Conservation (phyloP, 2,888 invertebrate genomes). For the Stictocephala bisonia region DNA sequence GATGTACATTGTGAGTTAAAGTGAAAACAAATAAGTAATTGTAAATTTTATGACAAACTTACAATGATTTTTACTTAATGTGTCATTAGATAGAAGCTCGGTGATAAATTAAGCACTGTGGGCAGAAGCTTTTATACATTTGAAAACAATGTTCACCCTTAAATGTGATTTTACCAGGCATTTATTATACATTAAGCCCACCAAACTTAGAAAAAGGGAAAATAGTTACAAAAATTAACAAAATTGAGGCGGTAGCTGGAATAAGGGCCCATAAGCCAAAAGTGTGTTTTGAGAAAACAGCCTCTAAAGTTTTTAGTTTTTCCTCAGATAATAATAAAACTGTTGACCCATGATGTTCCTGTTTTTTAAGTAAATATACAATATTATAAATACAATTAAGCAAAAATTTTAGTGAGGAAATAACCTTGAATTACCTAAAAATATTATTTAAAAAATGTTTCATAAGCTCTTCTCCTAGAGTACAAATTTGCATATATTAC, state of each 20-base stretch:
- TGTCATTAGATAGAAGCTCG: too few relatives aligned
- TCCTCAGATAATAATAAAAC: constrained; percentile 3
- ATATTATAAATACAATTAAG: neutral
- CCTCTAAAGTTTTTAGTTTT: constrained; percentile 16
- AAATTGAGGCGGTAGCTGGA: constrained; percentile 6
- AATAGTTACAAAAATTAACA: neutral
- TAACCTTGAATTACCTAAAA: neutral
- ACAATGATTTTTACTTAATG: too few relatives aligned
- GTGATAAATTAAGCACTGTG: too few relatives aligned
- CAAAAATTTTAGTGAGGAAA: neutral
- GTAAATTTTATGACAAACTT: too few relatives aligned
- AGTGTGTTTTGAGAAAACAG: neutral
- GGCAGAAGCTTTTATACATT: too few relatives aligned
- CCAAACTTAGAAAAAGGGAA: too few relatives aligned
- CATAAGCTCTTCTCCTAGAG: neutral
- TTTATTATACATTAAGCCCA: too few relatives aligned
- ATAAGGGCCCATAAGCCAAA: constrained; percentile 11
- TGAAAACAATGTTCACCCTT: too few relatives aligned
- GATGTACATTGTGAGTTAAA: too few relatives aligned
- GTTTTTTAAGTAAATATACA: neutral
- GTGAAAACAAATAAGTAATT: too few relatives aligned
- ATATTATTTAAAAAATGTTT: neutral
- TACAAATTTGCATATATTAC: neutral
- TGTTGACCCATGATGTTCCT: neutral
- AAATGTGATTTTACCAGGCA: too few relatives aligned